Evolutionary conservation across 1,140 invertebrate species (phyloP).

Genomic region (Sinonovacula constricta): DNA sequence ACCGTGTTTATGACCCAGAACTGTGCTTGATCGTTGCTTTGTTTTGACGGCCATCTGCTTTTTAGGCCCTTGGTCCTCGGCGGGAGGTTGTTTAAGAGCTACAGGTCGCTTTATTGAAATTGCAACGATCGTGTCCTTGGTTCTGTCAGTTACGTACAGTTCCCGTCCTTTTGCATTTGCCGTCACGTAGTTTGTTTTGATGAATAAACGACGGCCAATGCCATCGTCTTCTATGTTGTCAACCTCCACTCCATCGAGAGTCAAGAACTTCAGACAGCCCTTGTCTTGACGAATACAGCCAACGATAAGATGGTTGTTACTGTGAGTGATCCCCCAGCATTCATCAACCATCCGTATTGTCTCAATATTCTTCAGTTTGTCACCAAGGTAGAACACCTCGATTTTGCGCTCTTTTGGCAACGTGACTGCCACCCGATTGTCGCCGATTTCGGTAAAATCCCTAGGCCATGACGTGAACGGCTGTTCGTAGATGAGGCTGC

Average conservation of each 20-base stretch:
- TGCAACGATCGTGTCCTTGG: slow-evolving; percentile 40
- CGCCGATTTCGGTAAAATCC: slow-evolving; percentile 44
- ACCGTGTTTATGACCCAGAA: slow-evolving; percentile 25
- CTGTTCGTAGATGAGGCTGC: slow-evolving; percentile 34
- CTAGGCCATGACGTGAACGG: slow-evolving; percentile 45
- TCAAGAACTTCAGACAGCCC: slow-evolving; percentile 43
- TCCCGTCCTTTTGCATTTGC: slow-evolving; percentile 30
- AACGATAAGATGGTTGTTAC: slow-evolving; percentile 36
- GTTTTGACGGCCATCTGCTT: neutral
- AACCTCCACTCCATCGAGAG: slow-evolving; percentile 33
- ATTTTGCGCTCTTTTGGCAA: slow-evolving; percentile 48
- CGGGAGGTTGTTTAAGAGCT: neutral
- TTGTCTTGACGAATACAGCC: slow-evolving; percentile 42
- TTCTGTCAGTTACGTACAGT: slow-evolving; percentile 44
- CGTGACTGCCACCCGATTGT: slow-evolving; percentile 43
- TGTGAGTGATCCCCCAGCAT: slow-evolving; percentile 48
- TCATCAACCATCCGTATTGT: slow-evolving; percentile 47
- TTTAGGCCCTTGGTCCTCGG: slow-evolving; percentile 42
- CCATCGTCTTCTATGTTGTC: slow-evolving; percentile 44
- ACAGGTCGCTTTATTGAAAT: slow-evolving; percentile 3
- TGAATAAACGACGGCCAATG: slow-evolving; percentile 41
- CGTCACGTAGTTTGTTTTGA: slow-evolving; percentile 50
- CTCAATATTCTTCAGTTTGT: slow-evolving; percentile 43
- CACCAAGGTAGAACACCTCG: slow-evolving; percentile 47
- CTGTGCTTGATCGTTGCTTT: slow-evolving; percentile 45